These are phyloP conservation scores for Drosophila albomicans DNA, from an alignment of 1,140 invertebrate species.

Conservation along the genomic window DNA sequence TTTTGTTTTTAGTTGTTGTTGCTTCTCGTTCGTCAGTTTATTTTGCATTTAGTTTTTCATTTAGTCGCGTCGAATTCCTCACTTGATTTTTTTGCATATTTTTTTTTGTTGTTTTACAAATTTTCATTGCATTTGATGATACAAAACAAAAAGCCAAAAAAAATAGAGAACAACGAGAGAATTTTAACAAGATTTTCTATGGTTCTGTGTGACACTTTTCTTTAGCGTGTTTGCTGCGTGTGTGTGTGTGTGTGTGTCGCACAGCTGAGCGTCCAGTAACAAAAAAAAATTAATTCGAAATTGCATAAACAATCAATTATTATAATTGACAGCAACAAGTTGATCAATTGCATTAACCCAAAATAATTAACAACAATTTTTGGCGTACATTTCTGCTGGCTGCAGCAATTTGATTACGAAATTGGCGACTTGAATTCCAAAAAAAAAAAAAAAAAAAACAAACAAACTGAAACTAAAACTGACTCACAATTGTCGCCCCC, in stretches of 20 bases:
- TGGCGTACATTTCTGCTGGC: background rate
- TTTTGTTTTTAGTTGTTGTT: constrained; percentile 5
- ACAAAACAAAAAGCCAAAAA: too few species aligned
- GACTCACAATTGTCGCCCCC: constrained; percentile 36
- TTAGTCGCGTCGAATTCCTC: constrained; percentile 26
- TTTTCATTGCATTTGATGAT: too few species aligned
- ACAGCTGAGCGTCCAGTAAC: too few species aligned
- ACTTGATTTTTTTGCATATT: constrained; percentile 9
- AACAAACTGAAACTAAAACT: constrained; percentile 4
- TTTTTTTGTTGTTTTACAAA: background rate
- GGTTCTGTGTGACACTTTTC: too few species aligned
- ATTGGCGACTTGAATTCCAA: constrained; percentile 29
- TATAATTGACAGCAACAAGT: constrained; percentile 38
- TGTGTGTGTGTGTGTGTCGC: background rate
- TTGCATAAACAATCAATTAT: background rate
- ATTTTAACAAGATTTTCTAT: too few species aligned
- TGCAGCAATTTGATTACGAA: constrained; percentile 32
- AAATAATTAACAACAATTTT: constrained; percentile 15
- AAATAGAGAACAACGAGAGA: too few species aligned
- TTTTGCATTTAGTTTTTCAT: constrained; percentile 42
- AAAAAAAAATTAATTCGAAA: too few species aligned
- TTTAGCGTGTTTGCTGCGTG: background rate
- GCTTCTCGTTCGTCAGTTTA: constrained; percentile 32
- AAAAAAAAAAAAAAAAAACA: too few species aligned
- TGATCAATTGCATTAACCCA: constrained; percentile 25